phyloP scores from a whole-genome alignment of 2,113 vertebrate genomes.

The Acrocephalus arundinaceus region DNA sequence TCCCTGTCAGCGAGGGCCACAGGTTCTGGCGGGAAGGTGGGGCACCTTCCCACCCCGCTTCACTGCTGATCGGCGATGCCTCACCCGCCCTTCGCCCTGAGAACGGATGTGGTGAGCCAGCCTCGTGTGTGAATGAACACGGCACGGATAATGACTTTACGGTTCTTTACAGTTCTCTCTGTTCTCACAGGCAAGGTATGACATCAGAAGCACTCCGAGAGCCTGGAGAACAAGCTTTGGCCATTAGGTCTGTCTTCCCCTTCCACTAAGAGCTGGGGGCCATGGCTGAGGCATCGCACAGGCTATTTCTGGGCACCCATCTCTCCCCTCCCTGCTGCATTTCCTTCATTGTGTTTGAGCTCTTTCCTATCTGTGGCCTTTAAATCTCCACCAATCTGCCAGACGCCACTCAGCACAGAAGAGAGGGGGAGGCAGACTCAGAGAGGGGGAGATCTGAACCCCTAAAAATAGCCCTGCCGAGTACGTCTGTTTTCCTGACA shows the following conservation, averaged over 20 bases:
- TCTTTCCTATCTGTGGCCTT: constrained; percentile 70
- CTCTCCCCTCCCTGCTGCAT: constrained; percentile 37
- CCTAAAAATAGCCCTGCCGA: constrained; percentile 75
- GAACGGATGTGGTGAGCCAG: not conserved
- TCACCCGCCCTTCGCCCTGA: not conserved
- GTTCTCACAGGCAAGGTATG: not conserved
- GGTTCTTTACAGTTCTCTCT: not conserved
- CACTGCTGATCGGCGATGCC: not conserved
- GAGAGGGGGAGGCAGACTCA: constrained; percentile 24
- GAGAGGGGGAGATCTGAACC: constrained; percentile 53
- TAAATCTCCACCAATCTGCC: constrained; percentile 73
- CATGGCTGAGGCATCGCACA: rapidly evolving
- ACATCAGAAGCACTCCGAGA: not conserved
- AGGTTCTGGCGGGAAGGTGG: not conserved
- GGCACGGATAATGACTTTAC: not conserved
- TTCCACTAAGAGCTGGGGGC: not conserved
- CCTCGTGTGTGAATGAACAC: not conserved
- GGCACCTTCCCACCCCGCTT: not conserved
- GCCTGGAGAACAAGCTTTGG: not conserved
- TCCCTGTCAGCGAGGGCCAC: not conserved
- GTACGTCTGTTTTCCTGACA: constrained; percentile 75
- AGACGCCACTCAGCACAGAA: constrained; percentile 73
- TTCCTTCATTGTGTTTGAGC: constrained; percentile 67
- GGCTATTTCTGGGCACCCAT: constrained; percentile 62
- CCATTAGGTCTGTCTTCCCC: not conserved